A percentile compares a stretch with the other conserved stretches of the same genome.
Evolutionary conservation across 1,140 invertebrate species (phyloP).

Genomic region (Bombus confusus): DNA sequence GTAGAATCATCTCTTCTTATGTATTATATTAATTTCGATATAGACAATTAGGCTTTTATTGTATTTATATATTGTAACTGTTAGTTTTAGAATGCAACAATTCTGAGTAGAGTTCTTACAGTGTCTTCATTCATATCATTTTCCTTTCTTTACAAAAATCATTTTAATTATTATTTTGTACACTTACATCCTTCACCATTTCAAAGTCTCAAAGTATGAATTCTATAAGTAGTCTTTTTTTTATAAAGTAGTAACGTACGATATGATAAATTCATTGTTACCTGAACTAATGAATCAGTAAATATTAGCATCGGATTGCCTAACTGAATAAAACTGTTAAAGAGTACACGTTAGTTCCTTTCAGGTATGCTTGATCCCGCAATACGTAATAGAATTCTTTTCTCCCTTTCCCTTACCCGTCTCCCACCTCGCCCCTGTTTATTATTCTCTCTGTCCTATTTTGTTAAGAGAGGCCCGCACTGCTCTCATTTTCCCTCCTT

Average conservation of each 20-base stretch:
- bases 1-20: too few species aligned
- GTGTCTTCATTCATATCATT: too few species aligned
- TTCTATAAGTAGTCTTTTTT: not conserved
- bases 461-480: slow-evolving; percentile 64
- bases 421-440: not conserved
- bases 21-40: too few species aligned
- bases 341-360: not conserved
- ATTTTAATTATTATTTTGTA: too few species aligned
- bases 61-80: too few species aligned
- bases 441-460: slow-evolving; percentile 47
- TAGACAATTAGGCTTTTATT: too few species aligned
- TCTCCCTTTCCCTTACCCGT: not conserved
- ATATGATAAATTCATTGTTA: not conserved
- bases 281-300: not conserved
- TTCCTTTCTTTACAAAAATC: too few species aligned
- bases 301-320: slow-evolving; percentile 5
- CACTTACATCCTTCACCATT: too few species aligned
- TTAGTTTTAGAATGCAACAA: too few species aligned
- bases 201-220: too few species aligned
- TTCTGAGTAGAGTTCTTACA: too few species aligned
- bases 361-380: not conserved
- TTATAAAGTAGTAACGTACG: not conserved
- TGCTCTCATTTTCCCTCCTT: slow-evolving; percentile 71
- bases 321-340: slow-evolving; percentile 30
- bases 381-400: slow-evolving; percentile 30